Evolutionary conservation across 1,140 invertebrate genomes (phyloP), one percentile per base, ranked within the genome.

Genomic region (Oscheius sp.): DNA sequence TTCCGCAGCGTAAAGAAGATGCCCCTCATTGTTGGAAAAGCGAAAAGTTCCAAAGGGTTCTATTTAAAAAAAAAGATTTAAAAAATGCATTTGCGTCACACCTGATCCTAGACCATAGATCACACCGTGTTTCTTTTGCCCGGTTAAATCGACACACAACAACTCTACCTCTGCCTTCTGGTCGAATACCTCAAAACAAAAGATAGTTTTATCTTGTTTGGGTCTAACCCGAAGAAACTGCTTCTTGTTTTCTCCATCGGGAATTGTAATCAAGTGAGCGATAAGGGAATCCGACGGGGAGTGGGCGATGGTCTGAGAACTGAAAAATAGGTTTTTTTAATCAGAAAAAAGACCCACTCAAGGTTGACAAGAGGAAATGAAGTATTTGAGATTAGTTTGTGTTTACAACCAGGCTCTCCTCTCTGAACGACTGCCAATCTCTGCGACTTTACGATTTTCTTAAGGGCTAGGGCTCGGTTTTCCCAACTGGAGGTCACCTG

Each of bases 221-320:
- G 15, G 49, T 28, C 26, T 34, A 79, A 75, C 45, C 68, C 70
- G 36, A n/a, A 81, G 26, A 61, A 52, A 81, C 62, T 81, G 79
- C 52, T 81, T 82, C 70, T 78, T 77, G 23, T 83, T 79, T 23
- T 80, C 79, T 29, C 78, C 79, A 10, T 80, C 80, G 3, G 77
- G 77, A 45, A 80, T 74, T 1, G 79, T 81, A 2, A 80, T 18
- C 38, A 80, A 38, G 23, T 79, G 66, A 29, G 79, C 79, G 0
- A 74, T 32, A 26, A 67, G 62, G 3, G 64, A 29, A 61, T 80
- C 76, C 1, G 46, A 62, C 0, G 31, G 35, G 3, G 76, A 79
- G 32, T 80, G 80, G 2, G 52, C 65, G 23, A 34, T 66, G 1
- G 23, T 18, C 68, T 79, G 79, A 35, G 61, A 31, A 49, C 79